Conservation (phyloP, 2,888 invertebrate genomes). For the Ornithoptera priamus region DNA sequence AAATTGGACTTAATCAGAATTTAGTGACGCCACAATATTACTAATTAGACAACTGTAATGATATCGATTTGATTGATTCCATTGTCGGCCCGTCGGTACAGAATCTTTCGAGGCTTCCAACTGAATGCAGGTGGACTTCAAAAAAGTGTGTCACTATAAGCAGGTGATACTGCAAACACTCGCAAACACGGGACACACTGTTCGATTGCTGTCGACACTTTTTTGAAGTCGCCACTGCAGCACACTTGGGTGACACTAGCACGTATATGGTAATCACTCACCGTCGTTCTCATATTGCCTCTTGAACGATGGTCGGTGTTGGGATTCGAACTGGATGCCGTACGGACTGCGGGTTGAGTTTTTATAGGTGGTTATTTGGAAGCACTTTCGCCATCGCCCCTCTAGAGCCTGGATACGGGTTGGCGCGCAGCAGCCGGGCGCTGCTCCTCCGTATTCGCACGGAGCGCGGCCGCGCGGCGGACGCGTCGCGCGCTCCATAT, state of each 20-base stretch:
- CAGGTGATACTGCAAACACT: constrained; percentile 35
- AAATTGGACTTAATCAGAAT: no score
- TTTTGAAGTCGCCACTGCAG: constrained; percentile 72
- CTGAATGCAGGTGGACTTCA: constrained; percentile 59
- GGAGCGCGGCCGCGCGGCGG: constrained; percentile 53
- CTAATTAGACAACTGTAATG: no score
- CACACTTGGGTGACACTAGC: constrained; percentile 44
- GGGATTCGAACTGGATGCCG: constrained; percentile 76
- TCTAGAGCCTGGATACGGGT: constrained; percentile 56
- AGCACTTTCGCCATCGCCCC: constrained; percentile 76
- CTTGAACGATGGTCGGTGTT: constrained; percentile 71
- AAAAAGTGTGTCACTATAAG: constrained; percentile 60
- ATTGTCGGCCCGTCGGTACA: no score
- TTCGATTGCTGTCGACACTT: constrained; percentile 46
- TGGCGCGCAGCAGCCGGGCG: constrained; percentile 38
- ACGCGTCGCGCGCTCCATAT: constrained; percentile 58
- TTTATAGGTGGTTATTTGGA: constrained; percentile 78
- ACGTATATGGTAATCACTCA: constrained; percentile 55
- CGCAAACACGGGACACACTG: constrained; percentile 52
- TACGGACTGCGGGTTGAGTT: constrained; percentile 63
- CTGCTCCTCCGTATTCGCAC: constrained; percentile 70
- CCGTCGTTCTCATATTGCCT: constrained; percentile 76
- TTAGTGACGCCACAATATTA: no score
- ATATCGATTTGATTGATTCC: no score
- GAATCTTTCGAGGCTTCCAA: not conserved